Evolutionary conservation across 1,140 invertebrate genomes (phyloP), one percentile per base, ranked within the genome.

Genomic region (Cardiocondyla obscurior): DNA sequence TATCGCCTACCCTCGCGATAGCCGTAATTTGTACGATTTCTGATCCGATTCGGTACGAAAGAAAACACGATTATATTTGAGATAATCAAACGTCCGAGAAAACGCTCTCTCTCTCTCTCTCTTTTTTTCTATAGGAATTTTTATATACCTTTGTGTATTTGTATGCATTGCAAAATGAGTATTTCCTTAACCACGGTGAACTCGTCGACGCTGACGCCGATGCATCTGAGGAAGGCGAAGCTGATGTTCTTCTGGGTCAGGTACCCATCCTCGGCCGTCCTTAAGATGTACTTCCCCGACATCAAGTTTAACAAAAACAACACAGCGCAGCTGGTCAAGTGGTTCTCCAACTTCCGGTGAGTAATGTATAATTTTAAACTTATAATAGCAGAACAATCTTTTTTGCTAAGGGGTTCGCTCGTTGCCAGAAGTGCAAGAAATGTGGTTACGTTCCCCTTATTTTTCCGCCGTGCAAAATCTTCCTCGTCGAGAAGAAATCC

Each of bases 251-350:
- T 99, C 97, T 99, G 98, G 97, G 98, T 99, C 86, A 96, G 99
- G 89, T 99, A 99, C 95, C 99, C 99, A 51, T 99, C 98, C 94
- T 99, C 99, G 57, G 97, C 98, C 89, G 97, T 99, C 85, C 97
- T 99, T 92, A 99, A 99, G 96, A 99, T 99, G 96, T 99, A 99
- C 96, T 99, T 99, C 96, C 99, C 99, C 14, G 99, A 99, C 95
- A 99, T 99, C 95, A 99, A 99, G 94, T 99, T 99, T 96, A 99
- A 99, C 96, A 99, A 99, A 95, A 99, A 99, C 96, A 99, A 99
- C 95, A 99, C 99, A 83, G 99, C 99, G 90, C 99, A 99, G 95
- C 97, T 99, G 92, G 99, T 99, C 95, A 99, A 99, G 95, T 99
- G 99, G 99, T 99, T 99, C 96, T 99, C 98, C 92, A 99, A 99